Evolutionary conservation across 2,888 invertebrate genomes (phyloP).

Genomic region (Gortyna flavago): DNA sequence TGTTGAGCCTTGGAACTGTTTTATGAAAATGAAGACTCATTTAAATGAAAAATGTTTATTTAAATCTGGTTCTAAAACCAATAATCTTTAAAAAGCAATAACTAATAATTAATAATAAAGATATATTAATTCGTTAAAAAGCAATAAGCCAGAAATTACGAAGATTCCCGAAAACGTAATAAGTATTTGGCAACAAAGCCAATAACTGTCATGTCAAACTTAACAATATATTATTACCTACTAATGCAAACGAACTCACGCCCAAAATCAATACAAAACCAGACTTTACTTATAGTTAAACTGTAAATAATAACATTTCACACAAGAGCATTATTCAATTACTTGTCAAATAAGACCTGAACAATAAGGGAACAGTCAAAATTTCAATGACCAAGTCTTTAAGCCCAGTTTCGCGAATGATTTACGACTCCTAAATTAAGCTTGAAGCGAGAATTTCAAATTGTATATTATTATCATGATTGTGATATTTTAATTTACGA

Average conservation of each 20-base stretch:
- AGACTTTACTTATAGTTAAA: conserved; percentile 10
- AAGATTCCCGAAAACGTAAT: neutral
- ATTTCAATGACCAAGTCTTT: conserved; percentile 54
- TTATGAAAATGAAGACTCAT: neutral
- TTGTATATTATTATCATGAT: conserved; percentile 22
- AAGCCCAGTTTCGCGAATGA: conserved; percentile 37
- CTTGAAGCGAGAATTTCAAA: conserved; percentile 40
- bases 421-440: conserved; percentile 48
- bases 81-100: neutral
- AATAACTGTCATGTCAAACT: neutral
- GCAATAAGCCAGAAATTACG: neutral
- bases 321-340: conserved; percentile 50
- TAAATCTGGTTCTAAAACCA: neutral
- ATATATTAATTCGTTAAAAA: neutral
- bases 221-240: neutral
- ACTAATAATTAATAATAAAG: no score
- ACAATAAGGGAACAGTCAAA: conserved; percentile 49
- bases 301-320: conserved; percentile 37
- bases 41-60: neutral
- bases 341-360: conserved; percentile 48
- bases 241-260: conserved; percentile 14
- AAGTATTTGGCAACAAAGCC: neutral
- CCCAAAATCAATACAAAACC: conserved; percentile 20
- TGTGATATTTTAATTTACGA: conserved; percentile 53
- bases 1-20: neutral